phyloP scores from a whole-genome alignment of 1,140 invertebrate genomes.

The Drosophila pseudoobscura region DNA sequence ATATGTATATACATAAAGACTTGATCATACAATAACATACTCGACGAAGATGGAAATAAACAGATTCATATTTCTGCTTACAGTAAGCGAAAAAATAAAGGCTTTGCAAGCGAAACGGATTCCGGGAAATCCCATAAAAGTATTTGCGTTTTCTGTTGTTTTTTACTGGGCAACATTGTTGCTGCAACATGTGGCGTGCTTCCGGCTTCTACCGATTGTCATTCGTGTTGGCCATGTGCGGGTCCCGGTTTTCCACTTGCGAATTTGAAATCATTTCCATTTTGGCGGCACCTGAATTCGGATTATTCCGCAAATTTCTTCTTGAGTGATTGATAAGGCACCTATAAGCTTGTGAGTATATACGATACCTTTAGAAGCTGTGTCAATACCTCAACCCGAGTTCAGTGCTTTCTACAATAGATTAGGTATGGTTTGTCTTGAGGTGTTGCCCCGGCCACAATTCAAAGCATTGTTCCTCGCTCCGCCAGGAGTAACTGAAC shows the following conservation, averaged over 20 bases:
- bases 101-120: not conserved
- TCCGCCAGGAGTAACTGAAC: not conserved
- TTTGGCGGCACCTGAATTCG: no score
- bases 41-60: not conserved
- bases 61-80: no score
- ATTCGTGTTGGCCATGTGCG: not conserved
- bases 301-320: no score
- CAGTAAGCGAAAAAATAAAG: slow-evolving; percentile 2
- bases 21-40: slow-evolving; percentile 1
- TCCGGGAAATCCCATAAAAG: not conserved
- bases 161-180: slow-evolving; percentile 9
- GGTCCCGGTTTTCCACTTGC: not conserved
- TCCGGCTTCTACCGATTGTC: not conserved
- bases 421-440: not conserved
- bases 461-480: not conserved
- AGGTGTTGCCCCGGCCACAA: slow-evolving; percentile 1
- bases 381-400: no score
- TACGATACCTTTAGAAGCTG: no score
- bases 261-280: no score
- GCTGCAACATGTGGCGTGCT: slow-evolving; percentile 9
- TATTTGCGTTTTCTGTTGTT: not conserved
- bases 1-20: not conserved
- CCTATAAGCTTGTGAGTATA: no score
- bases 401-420: no score
- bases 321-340: no score